A percentile compares a stretch with the other conserved stretches of the same genome.
Evolutionary conservation across 2,888 invertebrate species (phyloP).

Genomic region (Agrotis clavis): DNA sequence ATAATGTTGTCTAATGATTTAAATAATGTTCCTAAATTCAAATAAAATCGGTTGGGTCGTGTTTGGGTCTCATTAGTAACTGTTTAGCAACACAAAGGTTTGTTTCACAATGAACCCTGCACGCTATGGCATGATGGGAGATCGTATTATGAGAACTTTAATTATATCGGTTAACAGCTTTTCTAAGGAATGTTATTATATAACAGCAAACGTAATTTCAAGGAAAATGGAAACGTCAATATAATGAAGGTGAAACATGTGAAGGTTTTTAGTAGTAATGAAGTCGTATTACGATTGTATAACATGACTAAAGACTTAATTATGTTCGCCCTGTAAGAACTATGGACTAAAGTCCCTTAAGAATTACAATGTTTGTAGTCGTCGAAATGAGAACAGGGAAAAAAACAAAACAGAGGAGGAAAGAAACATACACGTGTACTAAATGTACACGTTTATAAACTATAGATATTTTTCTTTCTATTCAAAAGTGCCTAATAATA

Average conservation of each 20-base stretch:
- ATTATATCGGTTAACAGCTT: constrained; percentile 56
- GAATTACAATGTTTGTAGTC: background rate
- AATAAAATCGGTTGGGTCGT: constrained; percentile 63
- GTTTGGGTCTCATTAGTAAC: constrained; percentile 73
- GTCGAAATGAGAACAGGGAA: background rate
- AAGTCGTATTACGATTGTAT: background rate
- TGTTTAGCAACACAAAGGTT: constrained; percentile 52
- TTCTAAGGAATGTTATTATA: constrained; percentile 45
- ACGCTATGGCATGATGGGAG: constrained; percentile 68
- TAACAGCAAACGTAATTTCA: constrained; percentile 24
- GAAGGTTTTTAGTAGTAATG: background rate
- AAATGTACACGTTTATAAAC: too few species aligned
- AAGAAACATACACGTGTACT: too few species aligned
- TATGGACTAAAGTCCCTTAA: background rate
- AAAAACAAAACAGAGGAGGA: too few species aligned
- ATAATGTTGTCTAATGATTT: constrained; percentile 73
- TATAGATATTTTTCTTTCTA: too few species aligned
- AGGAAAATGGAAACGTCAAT: constrained; percentile 28
- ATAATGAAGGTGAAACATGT: constrained; percentile 19
- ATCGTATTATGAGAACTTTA: constrained; percentile 66
- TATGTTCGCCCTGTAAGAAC: background rate
- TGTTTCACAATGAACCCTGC: constrained; percentile 49
- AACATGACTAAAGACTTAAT: background rate
- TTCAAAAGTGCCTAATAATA: too few species aligned
- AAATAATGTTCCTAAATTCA: constrained; percentile 60